These are phyloP conservation scores for Seladonia tumulorum DNA, from an alignment of 2,888 invertebrate species.

Conservation along the genomic window DNA sequence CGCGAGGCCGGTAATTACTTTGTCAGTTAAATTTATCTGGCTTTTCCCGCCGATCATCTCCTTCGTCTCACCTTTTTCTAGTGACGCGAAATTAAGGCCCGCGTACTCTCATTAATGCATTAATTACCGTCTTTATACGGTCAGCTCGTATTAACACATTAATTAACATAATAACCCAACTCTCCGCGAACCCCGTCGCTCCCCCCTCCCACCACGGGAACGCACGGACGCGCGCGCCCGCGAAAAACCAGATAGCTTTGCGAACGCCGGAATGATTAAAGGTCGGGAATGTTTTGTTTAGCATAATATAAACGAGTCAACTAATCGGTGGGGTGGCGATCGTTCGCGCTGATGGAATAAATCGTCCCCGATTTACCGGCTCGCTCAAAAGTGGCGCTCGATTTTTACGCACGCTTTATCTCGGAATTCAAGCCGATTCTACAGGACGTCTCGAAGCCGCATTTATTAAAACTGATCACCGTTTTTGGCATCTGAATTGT, in stretches of 20 bases:
- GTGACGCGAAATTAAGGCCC: constrained; percentile 46
- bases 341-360: background rate
- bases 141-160: constrained; percentile 46
- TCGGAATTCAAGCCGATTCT: no score
- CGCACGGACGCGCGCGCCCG: background rate
- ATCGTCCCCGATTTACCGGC: background rate
- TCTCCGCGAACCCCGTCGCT: background rate
- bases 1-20: constrained; percentile 61
- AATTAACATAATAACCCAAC: constrained; percentile 50
- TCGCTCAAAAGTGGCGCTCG: background rate
- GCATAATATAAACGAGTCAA: constrained; percentile 14
- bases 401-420: background rate
- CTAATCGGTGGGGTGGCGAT: constrained; percentile 3
- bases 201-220: background rate
- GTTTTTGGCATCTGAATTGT: background rate
- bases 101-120: constrained; percentile 57
- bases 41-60: constrained; percentile 48
- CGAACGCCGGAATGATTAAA: constrained; percentile 18
- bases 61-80: constrained; percentile 29
- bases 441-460: no score
- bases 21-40: constrained; percentile 63
- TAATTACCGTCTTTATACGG: constrained; percentile 52
- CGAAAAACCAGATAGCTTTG: background rate
- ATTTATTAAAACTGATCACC: no score
- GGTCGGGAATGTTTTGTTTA: constrained; percentile 26